Conservation (phyloP, 1,140 invertebrate genomes). For the Helicoverpa zea region DNA sequence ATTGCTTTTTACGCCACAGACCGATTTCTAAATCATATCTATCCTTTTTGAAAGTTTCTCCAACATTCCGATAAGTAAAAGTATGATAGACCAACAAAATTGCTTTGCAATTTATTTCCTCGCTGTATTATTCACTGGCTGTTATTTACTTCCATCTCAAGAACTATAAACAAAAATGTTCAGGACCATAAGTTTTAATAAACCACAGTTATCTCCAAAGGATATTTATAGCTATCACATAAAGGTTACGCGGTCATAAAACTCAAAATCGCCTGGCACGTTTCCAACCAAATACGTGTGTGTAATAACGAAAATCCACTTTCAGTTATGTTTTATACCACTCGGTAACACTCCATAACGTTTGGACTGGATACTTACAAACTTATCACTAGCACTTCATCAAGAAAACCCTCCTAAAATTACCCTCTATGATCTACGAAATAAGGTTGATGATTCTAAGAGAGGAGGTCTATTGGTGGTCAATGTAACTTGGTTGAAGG, state of each 20-base stretch:
- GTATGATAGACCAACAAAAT: too few species aligned
- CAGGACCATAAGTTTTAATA: slow-evolving; percentile 45
- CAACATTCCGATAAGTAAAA: too few species aligned
- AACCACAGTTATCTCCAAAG: slow-evolving; percentile 35
- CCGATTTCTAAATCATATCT: too few species aligned
- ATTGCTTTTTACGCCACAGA: too few species aligned
- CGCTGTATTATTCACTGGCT: too few species aligned
- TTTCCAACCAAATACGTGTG: slow-evolving; percentile 60
- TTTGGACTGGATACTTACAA: slow-evolving; percentile 38
- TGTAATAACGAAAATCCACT: slow-evolving; percentile 70
- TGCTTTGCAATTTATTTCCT: too few species aligned
- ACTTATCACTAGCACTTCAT: not conserved
- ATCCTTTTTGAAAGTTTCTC: too few species aligned
- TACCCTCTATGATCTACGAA: not conserved
- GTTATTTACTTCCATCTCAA: not conserved
- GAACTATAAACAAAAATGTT: slow-evolving; percentile 28
- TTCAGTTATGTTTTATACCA: slow-evolving; percentile 64
- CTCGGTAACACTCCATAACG: slow-evolving; percentile 58
- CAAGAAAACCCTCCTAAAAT: not conserved
- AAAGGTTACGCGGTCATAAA: slow-evolving; percentile 37
- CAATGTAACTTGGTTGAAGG: slow-evolving; percentile 28
- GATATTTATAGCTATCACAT: slow-evolving; percentile 46
- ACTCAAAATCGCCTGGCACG: slow-evolving; percentile 56
- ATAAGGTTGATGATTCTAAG: not conserved
- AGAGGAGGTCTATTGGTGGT: not conserved